Percentiles rank a stretch among this genome's conserved stretches.
These are phyloP conservation scores for Halichoerus grypus DNA, from an alignment of 2,113 vertebrate species.

Conservation along the genomic window DNA sequence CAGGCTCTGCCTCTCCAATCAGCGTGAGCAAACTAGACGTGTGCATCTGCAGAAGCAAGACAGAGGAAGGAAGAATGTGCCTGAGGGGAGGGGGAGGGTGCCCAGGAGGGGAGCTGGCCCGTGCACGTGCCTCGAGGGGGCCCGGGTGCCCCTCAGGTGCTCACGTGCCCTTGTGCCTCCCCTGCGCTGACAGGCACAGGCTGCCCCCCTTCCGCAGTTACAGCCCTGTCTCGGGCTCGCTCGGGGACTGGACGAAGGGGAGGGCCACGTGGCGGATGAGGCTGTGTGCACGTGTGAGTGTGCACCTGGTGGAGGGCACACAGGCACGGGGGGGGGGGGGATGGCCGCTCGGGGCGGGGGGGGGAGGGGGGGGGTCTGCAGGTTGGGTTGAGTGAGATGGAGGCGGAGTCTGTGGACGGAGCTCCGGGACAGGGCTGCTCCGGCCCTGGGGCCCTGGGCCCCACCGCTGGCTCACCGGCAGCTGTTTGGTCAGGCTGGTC, in stretches of 20 bases:
- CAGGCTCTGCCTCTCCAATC: background rate
- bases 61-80: background rate
- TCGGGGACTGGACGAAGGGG: conserved; percentile 14
- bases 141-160: background rate
- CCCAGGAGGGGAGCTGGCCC: background rate
- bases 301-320: background rate
- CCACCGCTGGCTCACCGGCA: background rate
- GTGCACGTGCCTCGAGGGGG: background rate
- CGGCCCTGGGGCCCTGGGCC: background rate
- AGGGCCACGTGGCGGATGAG: background rate
- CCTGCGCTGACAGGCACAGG: background rate
- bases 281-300: background rate
- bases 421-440: background rate
- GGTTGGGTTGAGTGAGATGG: background rate
- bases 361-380: background rate
- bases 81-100: accelerated
- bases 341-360: background rate
- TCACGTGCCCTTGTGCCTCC: background rate
- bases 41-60: background rate
- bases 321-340: background rate
- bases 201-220: background rate
- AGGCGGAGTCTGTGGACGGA: background rate
- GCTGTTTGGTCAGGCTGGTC: background rate
- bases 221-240: background rate
- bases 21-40: background rate